Conservation (phyloP, 2,888 invertebrate genomes). For the Neria commutata region DNA sequence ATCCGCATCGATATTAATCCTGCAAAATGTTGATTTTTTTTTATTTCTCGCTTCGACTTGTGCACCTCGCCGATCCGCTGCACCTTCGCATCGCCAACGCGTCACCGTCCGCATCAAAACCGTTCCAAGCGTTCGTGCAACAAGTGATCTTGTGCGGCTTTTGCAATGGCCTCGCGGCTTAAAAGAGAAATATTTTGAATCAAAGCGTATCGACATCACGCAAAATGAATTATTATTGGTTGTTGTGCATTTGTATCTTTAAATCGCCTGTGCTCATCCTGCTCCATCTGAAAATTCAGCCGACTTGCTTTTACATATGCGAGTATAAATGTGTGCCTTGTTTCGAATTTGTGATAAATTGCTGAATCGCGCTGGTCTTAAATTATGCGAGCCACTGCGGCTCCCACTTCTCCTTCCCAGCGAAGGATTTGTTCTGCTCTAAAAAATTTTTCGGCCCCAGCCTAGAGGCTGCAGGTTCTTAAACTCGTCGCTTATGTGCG, state of each 20-base stretch:
- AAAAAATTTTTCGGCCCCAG: background rate
- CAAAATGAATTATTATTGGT: background rate
- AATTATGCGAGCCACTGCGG: background rate
- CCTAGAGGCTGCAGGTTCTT: background rate
- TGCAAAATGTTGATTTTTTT: background rate
- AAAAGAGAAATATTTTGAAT: background rate
- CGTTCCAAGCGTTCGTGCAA: background rate
- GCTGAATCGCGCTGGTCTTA: background rate
- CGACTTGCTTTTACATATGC: background rate
- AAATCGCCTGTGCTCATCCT: background rate
- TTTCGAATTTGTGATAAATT: background rate
- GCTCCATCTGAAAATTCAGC: background rate
- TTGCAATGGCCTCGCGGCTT: background rate
- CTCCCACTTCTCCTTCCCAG: too few species aligned
- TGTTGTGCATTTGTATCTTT: background rate
- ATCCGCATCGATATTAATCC: background rate
- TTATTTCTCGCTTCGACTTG: background rate
- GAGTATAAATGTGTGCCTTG: too few species aligned
- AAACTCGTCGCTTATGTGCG: background rate
- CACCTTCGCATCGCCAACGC: background rate
- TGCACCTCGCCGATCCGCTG: background rate
- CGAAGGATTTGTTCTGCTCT: constrained; percentile 2
- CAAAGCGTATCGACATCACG: background rate
- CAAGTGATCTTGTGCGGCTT: background rate
- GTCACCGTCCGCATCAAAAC: too few species aligned